Evolutionary conservation across 2,797 vertebrate genomes (phyloP).

Genomic region (Cebuella pygmaea): DNA sequence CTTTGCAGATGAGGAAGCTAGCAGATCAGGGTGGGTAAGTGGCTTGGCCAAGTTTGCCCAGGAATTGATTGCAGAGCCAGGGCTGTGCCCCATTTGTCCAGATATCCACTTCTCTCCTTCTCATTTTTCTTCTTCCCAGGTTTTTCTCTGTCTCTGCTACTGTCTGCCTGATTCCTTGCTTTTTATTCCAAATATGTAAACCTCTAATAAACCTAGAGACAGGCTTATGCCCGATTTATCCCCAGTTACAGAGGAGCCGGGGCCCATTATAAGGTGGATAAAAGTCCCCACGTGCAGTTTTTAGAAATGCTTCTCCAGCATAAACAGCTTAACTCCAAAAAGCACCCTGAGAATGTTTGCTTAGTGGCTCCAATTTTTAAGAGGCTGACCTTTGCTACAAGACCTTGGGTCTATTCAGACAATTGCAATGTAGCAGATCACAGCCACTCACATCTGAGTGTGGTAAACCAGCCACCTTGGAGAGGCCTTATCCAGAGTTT

Average conservation of each 20-base stretch:
- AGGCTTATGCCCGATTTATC: constrained; percentile 42
- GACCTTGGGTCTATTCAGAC: neutral
- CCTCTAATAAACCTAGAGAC: constrained; percentile 27
- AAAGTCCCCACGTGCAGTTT: neutral
- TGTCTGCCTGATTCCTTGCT: neutral
- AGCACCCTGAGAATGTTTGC: constrained; percentile 17
- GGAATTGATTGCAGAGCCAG: neutral
- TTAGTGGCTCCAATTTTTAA: neutral
- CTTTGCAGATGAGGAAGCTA: neutral
- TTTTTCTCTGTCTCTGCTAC: neutral
- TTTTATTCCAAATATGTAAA: constrained; percentile 55
- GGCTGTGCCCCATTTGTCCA: rapidly evolving
- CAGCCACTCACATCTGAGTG: rapidly evolving
- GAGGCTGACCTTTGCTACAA: neutral
- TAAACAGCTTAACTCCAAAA: constrained; percentile 27
- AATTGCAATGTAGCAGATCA: neutral
- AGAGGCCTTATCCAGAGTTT: neutral
- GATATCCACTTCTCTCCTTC: neutral
- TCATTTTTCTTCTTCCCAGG: neutral
- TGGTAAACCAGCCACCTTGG: neutral
- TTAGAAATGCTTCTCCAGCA: constrained; percentile 10
- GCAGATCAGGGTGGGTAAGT: rapidly evolving
- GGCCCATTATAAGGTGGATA: constrained; percentile 51
- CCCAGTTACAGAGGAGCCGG: neutral
- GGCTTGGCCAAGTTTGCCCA: neutral